Evolutionary conservation across 2,113 vertebrate genomes (phyloP), one percentile per base, ranked within the genome.

Genomic region (Onychostoma macrolepis): DNA sequence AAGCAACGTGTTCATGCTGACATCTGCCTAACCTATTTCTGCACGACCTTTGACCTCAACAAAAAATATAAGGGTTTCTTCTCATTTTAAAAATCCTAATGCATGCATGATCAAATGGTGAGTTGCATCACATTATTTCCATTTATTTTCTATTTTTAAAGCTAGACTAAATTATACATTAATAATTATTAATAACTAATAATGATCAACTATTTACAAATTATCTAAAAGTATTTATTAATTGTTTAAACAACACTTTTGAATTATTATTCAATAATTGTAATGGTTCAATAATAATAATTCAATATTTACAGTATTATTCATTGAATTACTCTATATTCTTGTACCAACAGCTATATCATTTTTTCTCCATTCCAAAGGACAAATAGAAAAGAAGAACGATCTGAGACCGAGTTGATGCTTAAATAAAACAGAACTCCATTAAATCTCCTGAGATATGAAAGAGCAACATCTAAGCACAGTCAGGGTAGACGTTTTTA

Each of bases 401-500:
- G 4, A 21, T 67, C n/a, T 67, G 26, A 82, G n/a, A 28, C 61
- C 30, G 61, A 67, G 58, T 41, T 80, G 56, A 80, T 78, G 12
- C 75, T 78, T 78, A 53, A 38, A 80, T 38, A 61, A 61, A 63
- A 36, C 77, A 21, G 21, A 80, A 41, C 80, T 28, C 15, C 38
- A 81, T 65, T 65, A 45, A 81, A n/a, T n/a, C 33, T 61, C n/a
- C 41, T 67, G 80, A 30, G 80, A 26, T 67, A 45, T 19, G 26
- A 67, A 82, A 82, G 61, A 67, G 61, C 38, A 67, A 81, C 38
- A 26, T 81, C 38, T 21, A 17, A 81, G 58, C 80, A 81, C 30
- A 78, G 76, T 17, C 56, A 58, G 33, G 21, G 19, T 26, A 81
- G 33, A 65, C n/a, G 26, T 43, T 82, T 81, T 67, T 41, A 79